These are phyloP conservation scores for Oreohelix idahoensis DNA, from an alignment of 1,140 invertebrate genomes.

Conservation along the genomic window DNA sequence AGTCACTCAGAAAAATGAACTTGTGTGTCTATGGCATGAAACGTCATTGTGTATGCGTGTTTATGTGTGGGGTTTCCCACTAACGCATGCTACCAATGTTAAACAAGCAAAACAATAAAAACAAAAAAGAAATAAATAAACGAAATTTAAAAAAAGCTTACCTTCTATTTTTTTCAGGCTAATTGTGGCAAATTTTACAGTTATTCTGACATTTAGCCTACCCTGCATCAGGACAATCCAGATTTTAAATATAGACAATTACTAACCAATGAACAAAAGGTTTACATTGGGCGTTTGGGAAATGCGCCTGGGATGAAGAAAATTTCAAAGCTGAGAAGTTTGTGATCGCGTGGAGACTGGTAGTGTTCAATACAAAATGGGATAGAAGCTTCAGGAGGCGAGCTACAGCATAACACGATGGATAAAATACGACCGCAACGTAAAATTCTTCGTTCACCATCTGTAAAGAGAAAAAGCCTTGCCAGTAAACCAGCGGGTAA, in stretches of 20 bases:
- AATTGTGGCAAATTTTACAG: too few species aligned
- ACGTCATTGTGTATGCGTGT: too few species aligned
- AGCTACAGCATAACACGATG: slow-evolving; percentile 11
- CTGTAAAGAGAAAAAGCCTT: slow-evolving; percentile 80
- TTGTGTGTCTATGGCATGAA: too few species aligned
- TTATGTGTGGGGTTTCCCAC: too few species aligned
- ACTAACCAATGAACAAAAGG: not conserved
- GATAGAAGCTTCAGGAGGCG: slow-evolving; percentile 4
- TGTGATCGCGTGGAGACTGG: not conserved
- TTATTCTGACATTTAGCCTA: not conserved
- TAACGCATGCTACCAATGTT: too few species aligned
- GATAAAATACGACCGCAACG: slow-evolving; percentile 36
- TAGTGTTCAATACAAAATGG: not conserved
- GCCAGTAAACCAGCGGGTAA: too few species aligned
- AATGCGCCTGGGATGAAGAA: slow-evolving; percentile 5
- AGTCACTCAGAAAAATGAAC: too few species aligned
- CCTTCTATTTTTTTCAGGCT: too few species aligned
- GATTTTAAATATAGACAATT: slow-evolving; percentile 19
- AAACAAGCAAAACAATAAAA: too few species aligned
- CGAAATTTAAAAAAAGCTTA: too few species aligned
- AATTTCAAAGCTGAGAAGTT: slow-evolving; percentile 14
- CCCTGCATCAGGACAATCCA: not conserved
- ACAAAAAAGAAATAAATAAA: too few species aligned
- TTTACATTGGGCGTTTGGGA: not conserved
- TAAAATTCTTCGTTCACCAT: slow-evolving; percentile 78